Percentiles rank a stretch among this genome's conserved stretches.
phyloP scores from a whole-genome alignment of 2,113 vertebrate genomes.

The Lophochroa leadbeateri region DNA sequence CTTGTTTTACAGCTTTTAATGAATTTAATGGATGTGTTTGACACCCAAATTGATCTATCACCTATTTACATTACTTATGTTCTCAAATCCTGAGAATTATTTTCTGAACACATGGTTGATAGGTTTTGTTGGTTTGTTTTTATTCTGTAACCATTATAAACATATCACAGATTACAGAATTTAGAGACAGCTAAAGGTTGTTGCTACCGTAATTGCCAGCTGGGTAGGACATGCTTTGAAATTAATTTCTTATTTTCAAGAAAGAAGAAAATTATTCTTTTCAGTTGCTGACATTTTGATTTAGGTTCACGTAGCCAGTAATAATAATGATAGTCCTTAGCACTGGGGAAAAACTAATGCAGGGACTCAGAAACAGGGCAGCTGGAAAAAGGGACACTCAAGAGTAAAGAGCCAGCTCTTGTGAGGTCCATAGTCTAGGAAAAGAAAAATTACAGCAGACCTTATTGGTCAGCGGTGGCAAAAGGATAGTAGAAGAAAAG shows the following conservation, averaged over 20 bases:
- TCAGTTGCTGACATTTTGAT: background rate
- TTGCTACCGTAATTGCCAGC: background rate
- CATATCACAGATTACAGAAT: background rate
- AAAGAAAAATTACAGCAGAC: background rate
- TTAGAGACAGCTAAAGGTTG: background rate
- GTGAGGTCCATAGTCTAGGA: background rate
- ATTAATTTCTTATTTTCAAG: slow-evolving; percentile 4
- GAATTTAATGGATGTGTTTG: background rate
- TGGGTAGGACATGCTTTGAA: background rate
- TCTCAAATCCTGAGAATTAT: background rate
- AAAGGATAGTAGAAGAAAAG: background rate
- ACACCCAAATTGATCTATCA: background rate
- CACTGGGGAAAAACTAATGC: background rate
- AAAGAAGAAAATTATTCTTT: background rate
- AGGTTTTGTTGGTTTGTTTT: background rate
- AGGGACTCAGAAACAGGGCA: background rate
- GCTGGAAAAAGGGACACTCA: background rate
- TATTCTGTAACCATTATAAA: background rate
- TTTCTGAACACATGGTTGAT: background rate
- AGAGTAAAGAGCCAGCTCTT: background rate
- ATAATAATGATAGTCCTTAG: background rate
- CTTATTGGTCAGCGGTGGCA: background rate
- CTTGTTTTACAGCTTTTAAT: background rate
- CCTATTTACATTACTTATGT: background rate
- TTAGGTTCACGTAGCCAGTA: background rate